phyloP scores from a whole-genome alignment of 2,888 invertebrate genomes.

The Lasioglossum vierecki region DNA sequence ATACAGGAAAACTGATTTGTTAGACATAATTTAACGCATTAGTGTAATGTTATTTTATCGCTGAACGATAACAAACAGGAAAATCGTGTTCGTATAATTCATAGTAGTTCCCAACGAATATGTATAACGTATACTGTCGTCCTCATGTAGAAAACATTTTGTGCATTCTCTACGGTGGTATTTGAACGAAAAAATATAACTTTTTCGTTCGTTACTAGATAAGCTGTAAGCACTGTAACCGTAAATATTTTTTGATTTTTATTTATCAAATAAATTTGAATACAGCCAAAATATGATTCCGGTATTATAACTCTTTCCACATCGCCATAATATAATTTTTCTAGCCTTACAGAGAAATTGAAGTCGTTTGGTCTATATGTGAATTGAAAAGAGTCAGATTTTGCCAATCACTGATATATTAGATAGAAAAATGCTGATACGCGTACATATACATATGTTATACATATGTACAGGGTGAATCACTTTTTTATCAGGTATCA shows the following conservation, averaged over 20 bases:
- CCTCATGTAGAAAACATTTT: conserved; percentile 4
- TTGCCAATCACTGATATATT: not conserved
- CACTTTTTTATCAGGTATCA: no score
- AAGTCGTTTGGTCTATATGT: no score
- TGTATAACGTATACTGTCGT: conserved; percentile 13
- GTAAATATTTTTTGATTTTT: conserved; percentile 41
- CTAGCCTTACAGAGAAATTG: no score
- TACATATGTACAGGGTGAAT: not conserved
- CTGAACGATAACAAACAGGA: conserved; percentile 6
- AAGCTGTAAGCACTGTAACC: conserved; percentile 32
- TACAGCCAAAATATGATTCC: not conserved
- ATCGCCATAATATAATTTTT: not conserved
- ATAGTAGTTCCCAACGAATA: conserved; percentile 16
- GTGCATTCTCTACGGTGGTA: conserved; percentile 24
- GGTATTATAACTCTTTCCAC: not conserved
- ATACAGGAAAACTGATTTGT: conserved; percentile 17
- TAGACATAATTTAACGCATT: conserved; percentile 5
- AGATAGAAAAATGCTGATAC: not conserved
- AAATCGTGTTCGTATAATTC: conserved; percentile 28
- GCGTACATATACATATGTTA: no score
- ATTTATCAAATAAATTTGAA: conserved; percentile 40
- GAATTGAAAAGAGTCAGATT: not conserved
- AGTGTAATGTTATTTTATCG: conserved; percentile 21
- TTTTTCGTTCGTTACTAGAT: conserved; percentile 25
- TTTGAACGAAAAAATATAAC: conserved; percentile 20